phyloP scores from a whole-genome alignment of 1,140 invertebrate genomes.

The Bemisia tabaci region DNA sequence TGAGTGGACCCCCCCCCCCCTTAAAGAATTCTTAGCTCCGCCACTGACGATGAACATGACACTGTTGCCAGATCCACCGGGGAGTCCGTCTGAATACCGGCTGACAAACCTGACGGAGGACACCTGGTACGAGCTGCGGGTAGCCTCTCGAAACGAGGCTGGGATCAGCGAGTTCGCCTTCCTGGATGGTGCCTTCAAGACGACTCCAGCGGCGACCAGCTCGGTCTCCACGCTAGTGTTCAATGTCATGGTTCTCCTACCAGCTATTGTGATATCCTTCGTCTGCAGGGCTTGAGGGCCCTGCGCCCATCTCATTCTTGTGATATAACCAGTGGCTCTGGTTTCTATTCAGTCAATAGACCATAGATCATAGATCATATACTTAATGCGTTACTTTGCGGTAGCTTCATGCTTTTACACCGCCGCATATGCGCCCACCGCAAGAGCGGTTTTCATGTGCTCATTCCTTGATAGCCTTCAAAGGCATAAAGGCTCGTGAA shows the following conservation, averaged over 20 bases:
- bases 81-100: neutral
- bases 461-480: no score
- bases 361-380: no score
- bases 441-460: no score
- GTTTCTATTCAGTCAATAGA: no score
- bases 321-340: no score
- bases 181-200: slow-evolving; percentile 7
- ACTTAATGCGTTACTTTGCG: no score
- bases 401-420: no score
- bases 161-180: slow-evolving; percentile 30
- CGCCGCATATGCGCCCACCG: no score
- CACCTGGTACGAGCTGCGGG: slow-evolving; percentile 30
- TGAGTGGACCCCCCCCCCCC: no score
- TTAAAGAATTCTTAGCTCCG: no score
- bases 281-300: neutral
- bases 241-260: neutral
- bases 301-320: neutral
- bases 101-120: slow-evolving; percentile 25
- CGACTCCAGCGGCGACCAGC: neutral
- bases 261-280: neutral
- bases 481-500: no score
- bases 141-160: slow-evolving; percentile 31
- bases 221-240: neutral
- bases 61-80: neutral
- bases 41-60: no score